phyloP scores from a whole-genome alignment of 2,797 vertebrate species.

The Enteromius paludinosus region DNA sequence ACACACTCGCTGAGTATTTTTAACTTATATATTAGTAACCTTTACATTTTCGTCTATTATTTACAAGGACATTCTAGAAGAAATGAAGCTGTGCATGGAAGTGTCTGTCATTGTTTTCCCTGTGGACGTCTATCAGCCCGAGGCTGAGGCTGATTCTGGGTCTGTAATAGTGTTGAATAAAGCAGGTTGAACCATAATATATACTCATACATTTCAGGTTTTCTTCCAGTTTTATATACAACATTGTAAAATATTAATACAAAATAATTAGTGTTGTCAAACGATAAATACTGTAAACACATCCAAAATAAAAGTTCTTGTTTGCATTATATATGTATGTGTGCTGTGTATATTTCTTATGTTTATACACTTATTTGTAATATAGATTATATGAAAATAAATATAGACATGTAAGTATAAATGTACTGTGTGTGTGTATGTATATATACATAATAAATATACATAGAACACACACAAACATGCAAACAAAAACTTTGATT shows the following conservation, averaged over 20 bases:
- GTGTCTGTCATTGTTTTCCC: constrained; percentile 6
- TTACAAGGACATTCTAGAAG: constrained; percentile 4
- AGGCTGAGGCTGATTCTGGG: background rate
- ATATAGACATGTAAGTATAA: too few species aligned
- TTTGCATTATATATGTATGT: too few species aligned
- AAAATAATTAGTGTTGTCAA: background rate
- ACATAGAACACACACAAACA: too few species aligned
- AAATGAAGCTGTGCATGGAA: background rate
- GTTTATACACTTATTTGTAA: too few species aligned
- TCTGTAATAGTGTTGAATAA: background rate
- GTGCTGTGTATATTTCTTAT: too few species aligned
- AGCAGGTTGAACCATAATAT: background rate
- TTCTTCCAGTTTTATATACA: background rate
- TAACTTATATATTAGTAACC: background rate
- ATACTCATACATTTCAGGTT: background rate
- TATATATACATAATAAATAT: too few species aligned
- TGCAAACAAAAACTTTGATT: too few species aligned
- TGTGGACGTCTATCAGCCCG: background rate
- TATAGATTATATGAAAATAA: too few species aligned
- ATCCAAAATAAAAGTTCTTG: too few species aligned
- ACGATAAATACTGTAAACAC: too few species aligned
- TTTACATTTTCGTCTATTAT: background rate
- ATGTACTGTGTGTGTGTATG: too few species aligned
- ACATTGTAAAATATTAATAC: background rate
- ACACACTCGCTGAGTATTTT: background rate